Evolutionary conservation across 2,888 invertebrate genomes (phyloP).

Genomic region (Linyphia triangularis): DNA sequence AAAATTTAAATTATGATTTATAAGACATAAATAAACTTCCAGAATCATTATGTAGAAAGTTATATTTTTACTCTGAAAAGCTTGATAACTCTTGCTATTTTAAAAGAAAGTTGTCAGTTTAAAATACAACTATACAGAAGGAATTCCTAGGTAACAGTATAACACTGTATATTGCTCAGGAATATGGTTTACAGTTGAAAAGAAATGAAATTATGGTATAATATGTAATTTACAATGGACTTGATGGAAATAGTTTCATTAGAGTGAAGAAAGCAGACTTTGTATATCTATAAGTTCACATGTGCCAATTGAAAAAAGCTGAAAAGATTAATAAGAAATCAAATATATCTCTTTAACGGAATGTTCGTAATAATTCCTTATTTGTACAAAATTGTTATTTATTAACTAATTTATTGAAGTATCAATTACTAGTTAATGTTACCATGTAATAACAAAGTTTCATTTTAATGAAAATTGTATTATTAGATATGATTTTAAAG

Average conservation of each 20-base stretch:
- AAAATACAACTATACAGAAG: neutral
- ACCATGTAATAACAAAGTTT: neutral
- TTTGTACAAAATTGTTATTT: neutral
- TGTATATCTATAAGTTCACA: conserved; percentile 62
- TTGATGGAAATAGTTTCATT: conserved; percentile 19
- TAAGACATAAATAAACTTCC: no score
- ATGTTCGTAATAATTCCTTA: conserved; percentile 1
- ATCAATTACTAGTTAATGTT: conserved; percentile 17
- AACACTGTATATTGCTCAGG: conserved; percentile 33
- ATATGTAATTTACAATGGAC: neutral
- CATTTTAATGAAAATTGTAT: neutral
- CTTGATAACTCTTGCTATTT: conserved; percentile 12
- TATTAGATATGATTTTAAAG: no score
- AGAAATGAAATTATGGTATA: conserved; percentile 4
- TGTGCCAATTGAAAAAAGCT: conserved; percentile 63
- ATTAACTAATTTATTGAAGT: neutral
- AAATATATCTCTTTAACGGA: conserved; percentile 16
- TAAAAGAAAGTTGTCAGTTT: conserved; percentile 12
- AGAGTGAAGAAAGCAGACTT: conserved; percentile 29
- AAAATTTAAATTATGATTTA: no score
- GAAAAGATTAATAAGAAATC: conserved; percentile 22
- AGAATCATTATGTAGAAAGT: conserved; percentile 8
- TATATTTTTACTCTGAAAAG: conserved; percentile 26
- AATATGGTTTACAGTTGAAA: conserved; percentile 38
- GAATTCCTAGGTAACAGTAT: conserved; percentile 13